Evolutionary conservation across 2,888 invertebrate genomes (phyloP).

Genomic region (Lathronympha strigana): DNA sequence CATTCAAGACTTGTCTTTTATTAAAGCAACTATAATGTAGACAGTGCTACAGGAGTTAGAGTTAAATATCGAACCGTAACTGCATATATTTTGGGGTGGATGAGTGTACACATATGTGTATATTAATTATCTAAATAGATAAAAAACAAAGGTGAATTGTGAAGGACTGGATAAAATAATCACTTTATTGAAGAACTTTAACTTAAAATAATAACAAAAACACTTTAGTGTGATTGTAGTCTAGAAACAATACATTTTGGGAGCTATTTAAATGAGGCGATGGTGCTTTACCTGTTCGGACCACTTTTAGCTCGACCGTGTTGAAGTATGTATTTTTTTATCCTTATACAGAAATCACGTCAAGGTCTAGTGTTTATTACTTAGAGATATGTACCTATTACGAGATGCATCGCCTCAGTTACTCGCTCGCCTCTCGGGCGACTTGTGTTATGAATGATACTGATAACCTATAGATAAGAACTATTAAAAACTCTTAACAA

Average conservation of each 20-base stretch:
- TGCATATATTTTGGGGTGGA: too few relatives aligned
- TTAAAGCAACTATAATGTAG: conserved; percentile 12
- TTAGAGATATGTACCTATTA: conserved; percentile 42
- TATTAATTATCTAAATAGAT: too few relatives aligned
- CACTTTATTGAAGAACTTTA: too few relatives aligned
- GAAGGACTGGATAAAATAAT: background rate
- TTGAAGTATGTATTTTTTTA: conserved; percentile 46
- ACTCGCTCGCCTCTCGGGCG: conserved; percentile 53
- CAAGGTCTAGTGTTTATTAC: conserved; percentile 55
- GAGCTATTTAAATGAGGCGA: background rate
- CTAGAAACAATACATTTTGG: too few relatives aligned
- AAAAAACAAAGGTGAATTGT: too few relatives aligned
- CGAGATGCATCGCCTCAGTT: conserved; percentile 55
- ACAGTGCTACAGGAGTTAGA: background rate
- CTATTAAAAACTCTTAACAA: conserved; percentile 51
- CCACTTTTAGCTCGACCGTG: conserved; percentile 23
- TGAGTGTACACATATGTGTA: too few relatives aligned
- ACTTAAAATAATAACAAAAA: background rate
- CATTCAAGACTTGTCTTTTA: conserved; percentile 37
- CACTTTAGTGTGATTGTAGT: background rate
- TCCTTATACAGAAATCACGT: conserved; percentile 64
- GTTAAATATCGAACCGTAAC: background rate
- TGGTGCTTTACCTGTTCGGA: background rate
- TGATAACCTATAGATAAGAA: conserved; percentile 65
- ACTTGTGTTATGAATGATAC: conserved; percentile 39